Evolutionary conservation across 1,140 invertebrate species (phyloP).

Genomic region (Ruditapes philippinarum): DNA sequence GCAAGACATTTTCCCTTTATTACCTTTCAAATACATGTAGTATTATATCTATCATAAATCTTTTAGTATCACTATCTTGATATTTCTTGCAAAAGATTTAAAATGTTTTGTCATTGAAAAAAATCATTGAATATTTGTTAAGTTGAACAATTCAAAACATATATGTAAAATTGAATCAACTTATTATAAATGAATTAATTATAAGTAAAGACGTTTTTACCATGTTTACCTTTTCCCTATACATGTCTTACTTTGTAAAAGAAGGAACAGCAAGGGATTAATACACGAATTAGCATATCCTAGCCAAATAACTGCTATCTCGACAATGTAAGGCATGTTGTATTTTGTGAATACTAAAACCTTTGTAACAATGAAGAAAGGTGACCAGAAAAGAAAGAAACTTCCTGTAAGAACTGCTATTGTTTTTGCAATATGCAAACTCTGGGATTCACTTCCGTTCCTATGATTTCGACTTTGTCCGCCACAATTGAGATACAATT

Average conservation of each 20-base stretch:
- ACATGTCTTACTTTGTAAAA: conserved; percentile 28
- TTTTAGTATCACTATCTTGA: too few relatives aligned
- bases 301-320: conserved; percentile 8
- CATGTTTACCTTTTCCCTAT: conserved; percentile 30
- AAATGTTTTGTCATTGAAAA: too few relatives aligned
- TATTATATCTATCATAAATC: too few relatives aligned
- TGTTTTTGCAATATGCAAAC: conserved; percentile 20
- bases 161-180: too few relatives aligned
- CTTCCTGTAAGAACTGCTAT: conserved; percentile 22
- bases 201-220: too few relatives aligned
- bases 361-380: conserved; percentile 25
- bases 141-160: too few relatives aligned
- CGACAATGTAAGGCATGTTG: background rate
- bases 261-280: conserved; percentile 35
- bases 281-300: conserved; percentile 40
- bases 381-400: conserved; percentile 39
- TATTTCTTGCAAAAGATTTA: too few relatives aligned
- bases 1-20: too few relatives aligned
- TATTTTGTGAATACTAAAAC: background rate
- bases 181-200: too few relatives aligned
- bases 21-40: too few relatives aligned
- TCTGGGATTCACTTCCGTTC: background rate
- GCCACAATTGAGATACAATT: background rate
- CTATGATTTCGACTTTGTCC: background rate
- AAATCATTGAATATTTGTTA: too few relatives aligned